Evolutionary conservation across 2,113 vertebrate genomes (phyloP).

Genomic region (Corydoras maculifer): DNA sequence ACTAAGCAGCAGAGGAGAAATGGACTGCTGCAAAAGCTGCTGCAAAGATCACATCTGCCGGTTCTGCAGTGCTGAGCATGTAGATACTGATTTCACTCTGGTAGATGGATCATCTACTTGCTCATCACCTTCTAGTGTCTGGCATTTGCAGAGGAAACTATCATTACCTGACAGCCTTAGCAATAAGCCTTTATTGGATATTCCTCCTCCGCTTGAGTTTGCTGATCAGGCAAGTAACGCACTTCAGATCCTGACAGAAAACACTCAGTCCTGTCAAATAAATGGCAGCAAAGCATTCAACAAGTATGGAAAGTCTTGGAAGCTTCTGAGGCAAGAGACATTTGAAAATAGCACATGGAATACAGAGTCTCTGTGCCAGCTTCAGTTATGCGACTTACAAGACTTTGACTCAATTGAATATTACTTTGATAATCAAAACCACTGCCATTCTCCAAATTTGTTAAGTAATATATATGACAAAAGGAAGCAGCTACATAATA

Average conservation of each 20-base stretch:
- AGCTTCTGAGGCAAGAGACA: background rate
- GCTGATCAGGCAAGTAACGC: conserved; percentile 48
- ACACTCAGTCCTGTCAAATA: conserved; percentile 45
- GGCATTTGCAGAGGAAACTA: conserved; percentile 37
- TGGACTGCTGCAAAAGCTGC: conserved; percentile 52
- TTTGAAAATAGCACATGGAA: background rate
- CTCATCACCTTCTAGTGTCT: conserved; percentile 42
- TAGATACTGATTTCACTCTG: conserved; percentile 46
- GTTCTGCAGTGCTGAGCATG: conserved; percentile 33
- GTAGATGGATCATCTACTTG: conserved; percentile 41
- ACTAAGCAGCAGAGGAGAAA: conserved; percentile 45
- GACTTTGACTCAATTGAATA: conserved; percentile 41
- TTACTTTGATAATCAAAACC: background rate
- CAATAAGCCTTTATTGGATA: conserved; percentile 39
- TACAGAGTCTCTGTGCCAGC: conserved; percentile 14
- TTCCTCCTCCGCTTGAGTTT: conserved; percentile 63
- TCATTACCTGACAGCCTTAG: conserved; percentile 32
- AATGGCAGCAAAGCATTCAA: conserved; percentile 37
- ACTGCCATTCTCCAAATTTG: conserved; percentile 39
- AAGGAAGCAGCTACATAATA: conserved; percentile 52
- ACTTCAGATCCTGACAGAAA: conserved; percentile 51
- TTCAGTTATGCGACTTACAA: conserved; percentile 33
- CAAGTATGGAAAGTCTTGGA: background rate
- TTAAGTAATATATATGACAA: conserved; percentile 50
- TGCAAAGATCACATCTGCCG: conserved; percentile 35